phyloP scores from a whole-genome alignment of 2,113 vertebrate genomes.

The Perca fluviatilis region DNA sequence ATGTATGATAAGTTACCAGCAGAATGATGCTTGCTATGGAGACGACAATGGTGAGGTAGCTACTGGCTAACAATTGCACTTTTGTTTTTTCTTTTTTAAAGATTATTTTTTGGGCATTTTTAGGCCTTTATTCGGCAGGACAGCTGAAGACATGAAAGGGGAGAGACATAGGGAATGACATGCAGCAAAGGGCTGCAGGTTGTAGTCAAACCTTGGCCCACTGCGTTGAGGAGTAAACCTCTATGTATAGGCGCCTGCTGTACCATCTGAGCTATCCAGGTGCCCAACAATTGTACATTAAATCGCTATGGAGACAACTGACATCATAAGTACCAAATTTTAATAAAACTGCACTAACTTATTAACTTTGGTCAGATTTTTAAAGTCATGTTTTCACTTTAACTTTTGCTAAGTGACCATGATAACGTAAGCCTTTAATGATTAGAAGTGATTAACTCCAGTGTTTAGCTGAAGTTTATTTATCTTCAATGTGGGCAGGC shows the following conservation, averaged over 20 bases:
- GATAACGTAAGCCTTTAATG: slow-evolving; percentile 2
- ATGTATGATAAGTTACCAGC: neutral
- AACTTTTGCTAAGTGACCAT: neutral
- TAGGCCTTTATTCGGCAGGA: too few species aligned
- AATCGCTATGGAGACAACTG: neutral
- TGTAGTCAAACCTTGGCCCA: too few species aligned
- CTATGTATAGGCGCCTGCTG: too few species aligned
- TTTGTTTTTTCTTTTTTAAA: too few species aligned
- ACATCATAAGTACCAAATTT: neutral
- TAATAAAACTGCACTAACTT: neutral
- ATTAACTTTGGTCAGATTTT: neutral
- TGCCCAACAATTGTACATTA: neutral
- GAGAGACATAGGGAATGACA: too few species aligned
- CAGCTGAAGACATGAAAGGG: too few species aligned
- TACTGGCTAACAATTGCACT: neutral
- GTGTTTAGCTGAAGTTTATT: slow-evolving; percentile 31
- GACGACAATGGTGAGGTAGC: neutral
- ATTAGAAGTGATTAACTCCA: slow-evolving; percentile 20
- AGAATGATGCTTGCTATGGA: slow-evolving; percentile 6
- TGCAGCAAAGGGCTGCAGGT: too few species aligned
- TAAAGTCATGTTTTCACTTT: neutral
- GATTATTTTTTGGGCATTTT: too few species aligned
- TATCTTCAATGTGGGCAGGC: slow-evolving; percentile 23
- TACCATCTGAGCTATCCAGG: too few species aligned
- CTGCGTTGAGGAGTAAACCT: too few species aligned